Evolutionary conservation across 2,888 invertebrate genomes (phyloP).

Genomic region (Tubiluchus corallicola): DNA sequence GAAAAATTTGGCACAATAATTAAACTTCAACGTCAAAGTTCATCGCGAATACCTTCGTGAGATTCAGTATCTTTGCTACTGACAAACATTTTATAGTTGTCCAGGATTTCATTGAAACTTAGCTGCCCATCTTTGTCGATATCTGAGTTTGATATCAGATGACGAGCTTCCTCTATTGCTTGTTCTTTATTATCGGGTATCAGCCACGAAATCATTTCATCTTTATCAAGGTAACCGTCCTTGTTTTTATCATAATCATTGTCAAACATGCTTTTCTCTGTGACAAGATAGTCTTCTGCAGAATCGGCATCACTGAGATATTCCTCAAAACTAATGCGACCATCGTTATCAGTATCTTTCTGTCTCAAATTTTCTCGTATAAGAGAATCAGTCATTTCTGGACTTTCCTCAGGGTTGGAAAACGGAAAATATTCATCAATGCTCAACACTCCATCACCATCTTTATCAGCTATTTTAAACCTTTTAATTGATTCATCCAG

Average conservation of each 20-base stretch:
- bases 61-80: too few species aligned
- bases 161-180: slow-evolving; percentile 71
- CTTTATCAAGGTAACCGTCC: slow-evolving; percentile 55
- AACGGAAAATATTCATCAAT: slow-evolving; percentile 65
- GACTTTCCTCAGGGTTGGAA: slow-evolving; percentile 81
- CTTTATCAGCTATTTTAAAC: slow-evolving; percentile 63
- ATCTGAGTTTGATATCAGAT: slow-evolving; percentile 51
- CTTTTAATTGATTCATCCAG: slow-evolving; percentile 57
- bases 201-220: slow-evolving; percentile 72
- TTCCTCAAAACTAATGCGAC: slow-evolving; percentile 63
- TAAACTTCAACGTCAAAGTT: too few species aligned
- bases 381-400: slow-evolving; percentile 45
- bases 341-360: slow-evolving; percentile 68
- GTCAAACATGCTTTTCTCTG: slow-evolving; percentile 44
- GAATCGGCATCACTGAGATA: slow-evolving; percentile 42
- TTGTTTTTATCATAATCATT: slow-evolving; percentile 61
- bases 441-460: slow-evolving; percentile 57
- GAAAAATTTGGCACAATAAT: too few species aligned
- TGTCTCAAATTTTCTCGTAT: slow-evolving; percentile 48
- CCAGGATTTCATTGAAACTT: slow-evolving; percentile 57
- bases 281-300: slow-evolving; percentile 15
- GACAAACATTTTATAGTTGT: slow-evolving; percentile 70
- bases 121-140: slow-evolving; percentile 61
- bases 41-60: too few species aligned
- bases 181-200: slow-evolving; percentile 75